Base-by-base conservation (phyloP, 2,113 vertebrate genomes). In the Gnathonemus echidnorhynchus region DNA sequence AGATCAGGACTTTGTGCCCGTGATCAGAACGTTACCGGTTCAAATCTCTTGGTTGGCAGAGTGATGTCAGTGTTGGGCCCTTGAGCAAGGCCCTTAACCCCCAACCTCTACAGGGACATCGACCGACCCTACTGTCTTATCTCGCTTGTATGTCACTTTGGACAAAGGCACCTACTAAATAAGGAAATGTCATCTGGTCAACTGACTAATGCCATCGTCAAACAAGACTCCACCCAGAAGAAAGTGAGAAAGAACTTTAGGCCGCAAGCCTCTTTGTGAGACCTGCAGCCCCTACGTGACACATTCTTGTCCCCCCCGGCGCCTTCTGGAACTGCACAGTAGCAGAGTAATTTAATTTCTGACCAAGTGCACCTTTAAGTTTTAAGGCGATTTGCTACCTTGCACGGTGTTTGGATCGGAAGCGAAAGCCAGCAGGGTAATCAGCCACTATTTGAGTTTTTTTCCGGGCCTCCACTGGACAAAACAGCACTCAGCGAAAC, bases 401-500 rank as follows among this genome's bases (percentile, higher is more conserved):
- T 35, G 13, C 5, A 39, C 11, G 15, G 86, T 53, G 27, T 53
- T 53, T 35, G n/a, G 83, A 48, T 46, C 53, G 9, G n/a, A 42
- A 85, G 11, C 2, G n/a, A 56, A 83, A 62, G 24, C 39, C 27
- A 62, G 77, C 89, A 24, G 77, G 80, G 24, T 86, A 89, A 86
- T 85, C 83, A 85, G 39, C 77, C 52, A 85, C 24, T 86, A 86
- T 86, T 39, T 46, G 88, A 91, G 88, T 15, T 45, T 92, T 66
- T 89, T 58, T 11, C 13, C 21, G 1, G 89, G 56, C 50, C 83
- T 53, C 35, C 87, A 88, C 1, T 86, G 52, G 77, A 89, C 88
- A 77, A 90, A 91, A 90, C 90, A 91, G 90, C 46, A 88, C 90
- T 92, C 90, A 89, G 91, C 90, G 89, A 92, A 94, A 93, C 74